phyloP scores from a whole-genome alignment of 2,797 vertebrate genomes.

The Acanthis flammea region DNA sequence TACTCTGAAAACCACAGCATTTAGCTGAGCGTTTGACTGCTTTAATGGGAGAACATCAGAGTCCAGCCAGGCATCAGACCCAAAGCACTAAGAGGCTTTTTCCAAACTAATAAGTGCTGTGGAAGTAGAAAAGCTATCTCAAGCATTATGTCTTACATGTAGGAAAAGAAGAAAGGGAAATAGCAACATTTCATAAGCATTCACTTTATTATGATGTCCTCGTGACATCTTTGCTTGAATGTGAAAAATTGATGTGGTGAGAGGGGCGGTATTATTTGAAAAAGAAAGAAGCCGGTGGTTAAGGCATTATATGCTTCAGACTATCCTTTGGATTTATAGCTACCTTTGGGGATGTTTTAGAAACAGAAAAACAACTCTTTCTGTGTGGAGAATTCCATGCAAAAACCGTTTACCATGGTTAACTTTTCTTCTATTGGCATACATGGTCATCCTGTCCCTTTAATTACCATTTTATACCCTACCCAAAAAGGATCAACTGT shows the following conservation, averaged over 20 bases:
- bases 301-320: background rate
- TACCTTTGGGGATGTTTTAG: background rate
- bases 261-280: background rate
- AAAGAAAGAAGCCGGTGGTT: background rate
- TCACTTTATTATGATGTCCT: background rate
- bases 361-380: background rate
- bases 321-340: background rate
- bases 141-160: accelerated
- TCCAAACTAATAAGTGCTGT: background rate
- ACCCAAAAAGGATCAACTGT: background rate
- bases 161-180: background rate
- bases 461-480: background rate
- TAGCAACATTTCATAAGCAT: background rate
- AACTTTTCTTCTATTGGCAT: background rate
- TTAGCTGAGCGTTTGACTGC: background rate
- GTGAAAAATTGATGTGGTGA: background rate
- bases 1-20: background rate
- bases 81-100: background rate
- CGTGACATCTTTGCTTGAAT: background rate
- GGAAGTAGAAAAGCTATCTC: background rate
- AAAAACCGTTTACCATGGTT: background rate
- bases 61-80: background rate
- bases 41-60: background rate
- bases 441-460: background rate
- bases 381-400: background rate